Evolutionary conservation across 2,113 vertebrate species (phyloP), one percentile per base, ranked within the genome.

Genomic region (Speoplatyrhinus poulsoni): DNA sequence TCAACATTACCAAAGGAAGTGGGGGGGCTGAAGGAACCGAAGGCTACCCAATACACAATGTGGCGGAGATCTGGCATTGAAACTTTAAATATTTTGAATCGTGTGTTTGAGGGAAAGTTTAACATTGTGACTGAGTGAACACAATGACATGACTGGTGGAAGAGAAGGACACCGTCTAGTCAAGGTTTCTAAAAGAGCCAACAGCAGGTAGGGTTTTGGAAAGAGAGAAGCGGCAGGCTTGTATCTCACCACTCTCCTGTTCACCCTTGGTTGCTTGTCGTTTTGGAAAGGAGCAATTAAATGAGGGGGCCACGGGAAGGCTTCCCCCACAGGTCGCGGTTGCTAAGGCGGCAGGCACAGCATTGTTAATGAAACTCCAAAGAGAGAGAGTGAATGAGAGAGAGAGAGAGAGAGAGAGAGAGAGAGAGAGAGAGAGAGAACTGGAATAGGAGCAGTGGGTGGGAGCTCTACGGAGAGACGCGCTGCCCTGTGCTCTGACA

Each of bases 311-410:
- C 84, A 67, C 77, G 15, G 69, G 79, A 65, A 84, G 77, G 82
- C 73, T 47, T 88, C 89, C 82, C 90, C 69, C 69, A 80, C 59
- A 73, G 72, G 84, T 87, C 67, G 60, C 63, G 82, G 91, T 92
- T 73, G 0, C 92, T 88, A 84, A 83, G 90, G 92, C 85, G 75
- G 82, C 88, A 73, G 75, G 82, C 88, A 73, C 80, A 75, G 81
- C 86, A 91, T 85, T 88, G 90, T 89, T 91, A 91, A 93, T 87
- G 84, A 88, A 88, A 85, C 82, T 70, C 69, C 76, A 89, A 83
- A 65, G 85, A 76, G 82, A 70, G 61, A 67, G 69, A 67, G 57
- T 47, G 67, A 55, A 63, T 47, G 61, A 57, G 72, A 53, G 46
- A 46, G n/a, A n/a, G n/a, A n/a, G n/a, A n/a, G n/a, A n/a, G n/a